Evolutionary conservation across 2,888 invertebrate species (phyloP).

Genomic region (Onthophagus sagittarius): DNA sequence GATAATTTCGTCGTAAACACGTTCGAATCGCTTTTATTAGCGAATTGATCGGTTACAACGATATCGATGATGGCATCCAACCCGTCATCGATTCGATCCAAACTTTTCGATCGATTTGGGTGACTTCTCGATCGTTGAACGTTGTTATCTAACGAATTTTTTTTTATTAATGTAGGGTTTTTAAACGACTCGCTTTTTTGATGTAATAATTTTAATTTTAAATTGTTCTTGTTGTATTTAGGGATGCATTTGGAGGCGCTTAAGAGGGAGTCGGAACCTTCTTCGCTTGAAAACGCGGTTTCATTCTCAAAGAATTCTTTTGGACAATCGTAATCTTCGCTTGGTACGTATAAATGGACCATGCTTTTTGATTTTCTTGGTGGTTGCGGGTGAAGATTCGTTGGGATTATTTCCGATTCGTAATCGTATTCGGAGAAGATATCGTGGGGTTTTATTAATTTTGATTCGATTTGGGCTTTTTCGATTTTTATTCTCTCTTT

Average conservation of each 20-base stretch:
- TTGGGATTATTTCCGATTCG: slow-evolving; percentile 69
- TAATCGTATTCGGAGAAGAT: slow-evolving; percentile 47
- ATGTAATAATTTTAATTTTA: background rate
- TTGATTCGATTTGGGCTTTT: slow-evolving; percentile 39
- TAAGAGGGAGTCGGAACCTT: slow-evolving; percentile 67
- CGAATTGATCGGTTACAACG: slow-evolving; percentile 54
- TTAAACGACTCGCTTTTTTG: slow-evolving; percentile 39
- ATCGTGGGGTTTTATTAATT: slow-evolving; percentile 39
- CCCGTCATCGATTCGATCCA: slow-evolving; percentile 72
- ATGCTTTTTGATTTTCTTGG: slow-evolving; percentile 71
- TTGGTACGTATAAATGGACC: slow-evolving; percentile 63
- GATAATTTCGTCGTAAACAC: slow-evolving; percentile 31
- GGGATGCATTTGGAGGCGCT: slow-evolving; percentile 56
- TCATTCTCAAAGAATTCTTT: slow-evolving; percentile 57
- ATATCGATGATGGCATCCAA: slow-evolving; percentile 70
- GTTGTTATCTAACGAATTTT: background rate
- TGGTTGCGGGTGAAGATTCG: slow-evolving; percentile 75
- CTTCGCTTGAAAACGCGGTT: slow-evolving; percentile 60
- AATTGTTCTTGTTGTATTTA: slow-evolving; percentile 20
- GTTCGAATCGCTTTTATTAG: slow-evolving; percentile 40
- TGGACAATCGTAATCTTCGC: slow-evolving; percentile 54
- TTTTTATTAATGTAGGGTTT: slow-evolving; percentile 49
- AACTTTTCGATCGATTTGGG: slow-evolving; percentile 54
- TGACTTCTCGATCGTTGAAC: slow-evolving; percentile 31
- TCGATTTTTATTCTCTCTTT: slow-evolving; percentile 37